Percentiles rank a stretch among this genome's conserved stretches.
These are phyloP conservation scores for Bryconaethiops microstoma DNA, from an alignment of 2,797 vertebrate species.

Conservation along the genomic window DNA sequence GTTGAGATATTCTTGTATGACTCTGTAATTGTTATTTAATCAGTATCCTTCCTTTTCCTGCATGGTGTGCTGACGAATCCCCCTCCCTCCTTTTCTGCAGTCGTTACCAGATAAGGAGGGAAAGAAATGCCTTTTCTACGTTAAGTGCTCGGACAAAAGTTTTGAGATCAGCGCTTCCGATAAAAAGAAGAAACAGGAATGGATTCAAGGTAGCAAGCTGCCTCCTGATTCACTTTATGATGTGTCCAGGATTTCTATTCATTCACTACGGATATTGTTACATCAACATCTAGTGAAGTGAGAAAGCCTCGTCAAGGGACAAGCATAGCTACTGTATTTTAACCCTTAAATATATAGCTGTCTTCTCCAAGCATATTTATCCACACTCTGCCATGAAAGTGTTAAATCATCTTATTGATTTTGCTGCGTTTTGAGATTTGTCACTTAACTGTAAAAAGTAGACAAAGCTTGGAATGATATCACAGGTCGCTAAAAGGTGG, in stretches of 20 bases:
- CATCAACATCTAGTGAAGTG: neutral
- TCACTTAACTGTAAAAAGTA: neutral
- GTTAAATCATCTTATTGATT: neutral
- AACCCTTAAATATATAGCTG: neutral
- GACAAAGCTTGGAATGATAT: no score
- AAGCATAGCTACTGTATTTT: neutral
- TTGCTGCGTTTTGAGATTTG: neutral
- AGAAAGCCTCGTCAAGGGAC: neutral
- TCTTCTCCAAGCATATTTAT: neutral
- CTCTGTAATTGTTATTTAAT: neutral
- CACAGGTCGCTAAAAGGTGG: no score
- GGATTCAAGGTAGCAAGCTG: conserved; percentile 89
- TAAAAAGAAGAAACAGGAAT: conserved; percentile 98
- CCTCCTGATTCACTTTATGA: conserved; percentile 4
- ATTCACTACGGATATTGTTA: neutral
- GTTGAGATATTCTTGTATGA: conserved; percentile 1
- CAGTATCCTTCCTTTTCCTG: conserved; percentile 36
- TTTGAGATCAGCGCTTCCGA: conserved; percentile 97
- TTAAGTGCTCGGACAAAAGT: conserved; percentile 90
- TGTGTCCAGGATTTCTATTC: neutral
- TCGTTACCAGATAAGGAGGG: conserved; percentile 93
- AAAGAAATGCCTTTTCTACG: conserved; percentile 93
- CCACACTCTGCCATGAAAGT: neutral
- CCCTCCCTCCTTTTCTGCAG: conserved; percentile 68
- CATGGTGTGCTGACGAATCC: conserved; percentile 28